Percentiles rank a stretch among this genome's conserved stretches.
Conservation (phyloP, 2,888 invertebrate species). For the Empis stercorea region DNA sequence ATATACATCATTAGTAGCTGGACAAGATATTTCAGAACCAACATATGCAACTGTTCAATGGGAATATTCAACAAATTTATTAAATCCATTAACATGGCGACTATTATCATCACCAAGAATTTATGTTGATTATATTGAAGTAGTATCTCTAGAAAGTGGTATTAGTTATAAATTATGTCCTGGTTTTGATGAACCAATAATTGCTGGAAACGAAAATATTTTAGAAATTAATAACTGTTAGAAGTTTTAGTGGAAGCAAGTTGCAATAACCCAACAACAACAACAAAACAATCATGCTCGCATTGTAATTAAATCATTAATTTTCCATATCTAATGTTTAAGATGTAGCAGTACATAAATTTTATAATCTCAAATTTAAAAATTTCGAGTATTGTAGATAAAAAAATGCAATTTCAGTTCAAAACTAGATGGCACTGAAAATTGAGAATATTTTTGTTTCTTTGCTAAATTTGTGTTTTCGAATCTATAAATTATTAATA, state of each 20-base stretch:
- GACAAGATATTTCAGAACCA: conserved; percentile 52
- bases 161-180: conserved; percentile 49
- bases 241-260: too few relatives aligned
- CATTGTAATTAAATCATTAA: too few relatives aligned
- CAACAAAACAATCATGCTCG: neutral
- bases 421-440: too few relatives aligned
- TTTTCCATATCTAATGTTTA: too few relatives aligned
- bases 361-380: too few relatives aligned
- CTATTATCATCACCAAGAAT: conserved; percentile 59
- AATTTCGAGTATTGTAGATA: too few relatives aligned
- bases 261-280: too few relatives aligned
- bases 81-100: conserved; percentile 77
- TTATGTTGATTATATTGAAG: conserved; percentile 54
- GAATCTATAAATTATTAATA: too few relatives aligned
- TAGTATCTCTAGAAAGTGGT: conserved; percentile 59
- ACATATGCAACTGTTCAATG: conserved; percentile 59
- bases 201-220: conserved; percentile 42
- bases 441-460: too few relatives aligned
- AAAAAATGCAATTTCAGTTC: too few relatives aligned
- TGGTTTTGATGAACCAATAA: conserved; percentile 48
- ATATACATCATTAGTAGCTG: conserved; percentile 54
- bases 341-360: too few relatives aligned
- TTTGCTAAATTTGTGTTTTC: too few relatives aligned
- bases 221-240: conserved; percentile 25
- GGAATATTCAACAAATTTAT: conserved; percentile 63